Evolutionary conservation across 2,888 invertebrate genomes (phyloP).

Genomic region (Drosophila antonietae): DNA sequence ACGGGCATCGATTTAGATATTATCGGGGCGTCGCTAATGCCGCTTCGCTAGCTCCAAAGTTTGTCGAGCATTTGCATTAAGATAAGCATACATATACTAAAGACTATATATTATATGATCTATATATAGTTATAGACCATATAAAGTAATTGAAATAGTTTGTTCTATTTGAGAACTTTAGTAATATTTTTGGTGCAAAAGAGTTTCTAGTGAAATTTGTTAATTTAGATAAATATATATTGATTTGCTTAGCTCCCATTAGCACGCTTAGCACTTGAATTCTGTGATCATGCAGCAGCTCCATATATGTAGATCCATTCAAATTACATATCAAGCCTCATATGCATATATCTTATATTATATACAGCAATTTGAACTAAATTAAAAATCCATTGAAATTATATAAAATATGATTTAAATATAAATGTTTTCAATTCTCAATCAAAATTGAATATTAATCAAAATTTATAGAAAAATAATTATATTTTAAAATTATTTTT

Average conservation of each 20-base stretch:
- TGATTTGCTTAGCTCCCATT: background rate
- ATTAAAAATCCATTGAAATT: background rate
- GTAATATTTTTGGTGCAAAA: background rate
- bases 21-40: constrained; percentile 51
- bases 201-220: background rate
- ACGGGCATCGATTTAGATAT: constrained; percentile 43
- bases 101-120: background rate
- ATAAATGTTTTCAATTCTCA: background rate
- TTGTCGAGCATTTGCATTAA: constrained; percentile 7
- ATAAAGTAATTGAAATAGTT: background rate
- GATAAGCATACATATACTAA: background rate
- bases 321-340: background rate
- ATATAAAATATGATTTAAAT: background rate
- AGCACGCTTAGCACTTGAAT: background rate
- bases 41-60: constrained; percentile 16
- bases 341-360: background rate
- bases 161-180: background rate
- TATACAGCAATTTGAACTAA: no score
- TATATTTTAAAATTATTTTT: background rate
- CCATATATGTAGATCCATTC: background rate
- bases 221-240: no score
- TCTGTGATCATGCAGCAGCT: background rate
- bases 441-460: background rate
- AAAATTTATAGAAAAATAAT: background rate
- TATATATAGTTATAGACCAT: background rate